These are phyloP conservation scores for Cartodere bifasciata DNA, from an alignment of 2,888 invertebrate genomes.

Conservation along the genomic window DNA sequence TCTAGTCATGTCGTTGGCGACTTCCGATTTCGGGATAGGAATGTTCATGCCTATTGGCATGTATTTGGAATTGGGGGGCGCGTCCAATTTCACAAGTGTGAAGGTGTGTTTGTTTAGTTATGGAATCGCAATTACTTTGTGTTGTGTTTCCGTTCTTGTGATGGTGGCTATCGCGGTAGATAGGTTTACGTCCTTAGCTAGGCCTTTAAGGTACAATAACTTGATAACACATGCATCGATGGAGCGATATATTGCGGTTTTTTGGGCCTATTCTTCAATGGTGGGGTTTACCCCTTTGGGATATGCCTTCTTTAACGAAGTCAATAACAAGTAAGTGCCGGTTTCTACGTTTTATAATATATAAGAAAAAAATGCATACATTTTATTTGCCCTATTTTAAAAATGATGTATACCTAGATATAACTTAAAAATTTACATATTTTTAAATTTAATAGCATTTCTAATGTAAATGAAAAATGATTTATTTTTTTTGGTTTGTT, in stretches of 20 bases:
- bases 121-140: slow-evolving; percentile 43
- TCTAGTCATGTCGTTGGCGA: slow-evolving; percentile 45
- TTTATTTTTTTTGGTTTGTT: no score
- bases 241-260: slow-evolving; percentile 41
- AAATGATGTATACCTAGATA: no score
- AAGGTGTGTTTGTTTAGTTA: slow-evolving; percentile 44
- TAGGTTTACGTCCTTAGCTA: slow-evolving; percentile 45
- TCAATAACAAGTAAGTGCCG: slow-evolving; percentile 21
- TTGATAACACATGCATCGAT: slow-evolving; percentile 48
- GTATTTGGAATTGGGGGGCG: slow-evolving; percentile 41
- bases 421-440: no score
- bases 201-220: slow-evolving; percentile 49
- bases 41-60: slow-evolving; percentile 47
- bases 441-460: no score
- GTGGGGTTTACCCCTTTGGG: slow-evolving; percentile 44
- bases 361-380: no score
- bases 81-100: slow-evolving; percentile 32
- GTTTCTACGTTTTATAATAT: no score
- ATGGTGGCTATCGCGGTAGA: slow-evolving; percentile 51
- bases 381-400: no score
- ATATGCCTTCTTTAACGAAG: slow-evolving; percentile 33
- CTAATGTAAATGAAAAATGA: no score
- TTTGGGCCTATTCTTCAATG: slow-evolving; percentile 45
- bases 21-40: slow-evolving; percentile 46
- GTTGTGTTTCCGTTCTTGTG: slow-evolving; percentile 46